These are phyloP conservation scores for Ctenoplectra terminalis DNA, from an alignment of 1,140 invertebrate genomes.

Conservation along the genomic window DNA sequence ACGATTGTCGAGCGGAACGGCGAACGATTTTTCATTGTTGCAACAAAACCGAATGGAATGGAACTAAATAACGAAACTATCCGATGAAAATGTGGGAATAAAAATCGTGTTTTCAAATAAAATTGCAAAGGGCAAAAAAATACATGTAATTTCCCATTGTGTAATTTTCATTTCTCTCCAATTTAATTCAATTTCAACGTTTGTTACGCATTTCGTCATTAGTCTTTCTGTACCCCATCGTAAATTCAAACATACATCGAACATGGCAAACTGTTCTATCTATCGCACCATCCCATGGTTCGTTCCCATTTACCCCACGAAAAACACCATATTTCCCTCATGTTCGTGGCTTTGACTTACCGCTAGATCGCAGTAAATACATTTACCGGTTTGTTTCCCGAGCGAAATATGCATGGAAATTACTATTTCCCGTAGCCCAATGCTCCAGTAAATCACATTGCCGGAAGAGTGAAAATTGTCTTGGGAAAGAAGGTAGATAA, in stretches of 20 bases:
- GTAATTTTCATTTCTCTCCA: too few relatives aligned
- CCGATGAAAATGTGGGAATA: not conserved
- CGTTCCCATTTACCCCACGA: not conserved
- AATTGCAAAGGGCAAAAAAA: not conserved
- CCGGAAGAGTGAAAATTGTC: constrained; percentile 69
- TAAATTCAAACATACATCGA: not conserved
- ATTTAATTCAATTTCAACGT: too few relatives aligned
- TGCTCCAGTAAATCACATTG: constrained; percentile 66
- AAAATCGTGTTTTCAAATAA: not conserved
- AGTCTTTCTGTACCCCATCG: not conserved
- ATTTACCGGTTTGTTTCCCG: constrained; percentile 30
- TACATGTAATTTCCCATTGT: too few relatives aligned
- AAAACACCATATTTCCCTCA: constrained; percentile 16
- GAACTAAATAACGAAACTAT: not conserved
- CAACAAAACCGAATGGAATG: not conserved
- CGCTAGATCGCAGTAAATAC: constrained; percentile 11
- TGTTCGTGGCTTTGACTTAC: constrained; percentile 19
- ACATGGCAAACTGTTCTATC: too few relatives aligned
- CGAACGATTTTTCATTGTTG: not conserved
- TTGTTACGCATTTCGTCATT: not conserved
- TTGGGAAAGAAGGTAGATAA: constrained; percentile 63
- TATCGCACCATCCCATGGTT: too few relatives aligned
- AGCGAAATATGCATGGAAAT: constrained; percentile 61
- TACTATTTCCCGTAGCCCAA: constrained; percentile 47
- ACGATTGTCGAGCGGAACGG: not conserved